Base-by-base conservation (phyloP, 2,888 invertebrate species). In the Dryobotodes eremita region DNA sequence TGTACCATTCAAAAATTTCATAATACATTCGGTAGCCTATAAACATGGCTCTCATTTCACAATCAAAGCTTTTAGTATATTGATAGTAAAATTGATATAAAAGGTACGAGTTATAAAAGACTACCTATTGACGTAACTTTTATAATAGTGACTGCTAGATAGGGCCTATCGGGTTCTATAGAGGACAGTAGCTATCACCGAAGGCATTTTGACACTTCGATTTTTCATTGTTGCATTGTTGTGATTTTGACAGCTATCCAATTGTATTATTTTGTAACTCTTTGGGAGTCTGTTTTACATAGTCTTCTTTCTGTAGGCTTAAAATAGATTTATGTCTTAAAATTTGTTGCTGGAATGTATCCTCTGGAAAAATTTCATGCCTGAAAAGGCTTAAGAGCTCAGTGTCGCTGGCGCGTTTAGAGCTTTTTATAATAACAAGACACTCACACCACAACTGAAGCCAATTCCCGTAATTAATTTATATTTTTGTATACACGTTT, bases 11-110 rank as follows among this genome's bases (percentile, higher is more conserved):
- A 20, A 82, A 10, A 59, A 75, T 74, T 77, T 71, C 70, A 73
- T 46, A 70, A 86, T 71, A 68, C 68, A 72, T 46, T 70, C 71
- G 65, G 69, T 59, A 71, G 74, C 36, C 26, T 26, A 78, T 79
- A 68, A 66, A 76, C 26, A 69, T 57, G 62, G 7, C 61, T 13
- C 17, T 55, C 53, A 66, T 87, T 87, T 80, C 79, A 62, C 72
- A 77, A 87, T 80, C 75, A 71, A 86, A 84, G 79, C 89, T 89
- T 85, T 88, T 88, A 89, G 79, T 80, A 71, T 4, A 50, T 71
- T 79, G 78, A 83, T 83, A 79, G 31, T 69, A 78, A 46, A 71
- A 62, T 61, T 66, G 66, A 62, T 76, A 80, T 75, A 74, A 87
- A 82, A 76, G 72, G 71, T 62, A 23, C 15, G 0, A 66, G 53